Evolutionary conservation across 2,113 vertebrate species (phyloP), one percentile per base, ranked within the genome.

Genomic region (Cygnus buccinator): DNA sequence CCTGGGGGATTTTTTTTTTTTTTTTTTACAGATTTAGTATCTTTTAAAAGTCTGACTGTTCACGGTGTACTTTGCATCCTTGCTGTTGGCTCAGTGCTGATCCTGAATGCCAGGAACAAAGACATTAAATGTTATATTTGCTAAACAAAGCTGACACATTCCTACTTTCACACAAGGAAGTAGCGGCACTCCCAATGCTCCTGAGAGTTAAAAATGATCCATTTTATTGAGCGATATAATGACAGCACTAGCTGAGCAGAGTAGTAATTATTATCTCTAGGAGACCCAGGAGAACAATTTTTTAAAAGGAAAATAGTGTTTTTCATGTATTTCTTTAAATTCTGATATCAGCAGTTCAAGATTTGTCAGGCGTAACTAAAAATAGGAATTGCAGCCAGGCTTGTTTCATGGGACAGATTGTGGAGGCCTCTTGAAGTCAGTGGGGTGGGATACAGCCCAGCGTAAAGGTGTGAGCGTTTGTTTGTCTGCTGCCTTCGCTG

Each of bases 191-290:
- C 95, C 95, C 23, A 85, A 94, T 97, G 89, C 97, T 96, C 96
- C 54, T 63, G 96, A 96, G 98, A 96, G 90, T 96, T 97, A 86
- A 89, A 74, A 96, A 97, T 95, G 95, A 97, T 98, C 98, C 89
- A 97, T 98, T 98, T 98, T 98, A 98, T 98, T 97, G 98, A 98
- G 96, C 73, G 67, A 63, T 68, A 84, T 97, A 97, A 98, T 97
- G 98, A 98, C 95, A 97, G 96, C 52, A 50, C 85, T 55, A 75
- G 97, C 95, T 96, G 96, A 98, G 98, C 97, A 97, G 92, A 96
- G 96, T 88, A 93, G 97, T 97, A 98, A 97, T 97, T 98, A 97
- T 97, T 97, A 97, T 96, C 96, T 97, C 97, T 96, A 97, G 93
- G 97, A 98, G 90, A 96, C 97, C 92, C 95, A 8, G 37, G 97